Evolutionary conservation across 2,888 invertebrate genomes (phyloP).

Genomic region (Actias luna): DNA sequence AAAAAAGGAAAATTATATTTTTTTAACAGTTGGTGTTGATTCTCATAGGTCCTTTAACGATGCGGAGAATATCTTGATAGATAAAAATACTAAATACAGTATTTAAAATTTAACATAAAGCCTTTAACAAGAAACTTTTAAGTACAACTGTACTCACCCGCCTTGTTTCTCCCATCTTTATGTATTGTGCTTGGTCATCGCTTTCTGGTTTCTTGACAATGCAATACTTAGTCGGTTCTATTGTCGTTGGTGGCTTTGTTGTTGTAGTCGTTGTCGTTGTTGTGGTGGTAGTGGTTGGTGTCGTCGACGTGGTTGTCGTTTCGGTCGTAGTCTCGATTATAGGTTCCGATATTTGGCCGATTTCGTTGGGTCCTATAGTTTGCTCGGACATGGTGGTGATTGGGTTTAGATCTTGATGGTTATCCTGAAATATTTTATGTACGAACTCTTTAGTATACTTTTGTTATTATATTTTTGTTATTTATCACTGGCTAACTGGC

Average conservation of each 20-base stretch:
- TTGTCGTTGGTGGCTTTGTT: slow-evolving; percentile 81
- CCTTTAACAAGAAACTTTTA: neutral
- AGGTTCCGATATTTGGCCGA: slow-evolving; percentile 71
- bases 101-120: no score
- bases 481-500: no score
- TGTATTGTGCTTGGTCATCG: slow-evolving; percentile 87
- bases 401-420: slow-evolving; percentile 60
- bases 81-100: no score
- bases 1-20: no score
- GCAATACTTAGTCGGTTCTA: slow-evolving; percentile 85
- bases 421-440: slow-evolving; percentile 47
- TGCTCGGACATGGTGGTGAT: slow-evolving; percentile 75
- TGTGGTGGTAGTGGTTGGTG: slow-evolving; percentile 51
- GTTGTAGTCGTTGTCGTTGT: slow-evolving; percentile 77
- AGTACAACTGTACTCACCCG: slow-evolving; percentile 82
- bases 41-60: no score
- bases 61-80: no score
- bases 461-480: no score
- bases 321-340: slow-evolving; percentile 60
- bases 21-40: no score
- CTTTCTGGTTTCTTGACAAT: slow-evolving; percentile 91
- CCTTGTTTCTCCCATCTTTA: slow-evolving; percentile 92
- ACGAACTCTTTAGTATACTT: no score
- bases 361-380: slow-evolving; percentile 64
- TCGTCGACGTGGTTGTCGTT: slow-evolving; percentile 54